Percentiles rank a stretch among this genome's conserved stretches.
Evolutionary conservation across 2,113 vertebrate species (phyloP).

Genomic region (Procapra przewalskii): DNA sequence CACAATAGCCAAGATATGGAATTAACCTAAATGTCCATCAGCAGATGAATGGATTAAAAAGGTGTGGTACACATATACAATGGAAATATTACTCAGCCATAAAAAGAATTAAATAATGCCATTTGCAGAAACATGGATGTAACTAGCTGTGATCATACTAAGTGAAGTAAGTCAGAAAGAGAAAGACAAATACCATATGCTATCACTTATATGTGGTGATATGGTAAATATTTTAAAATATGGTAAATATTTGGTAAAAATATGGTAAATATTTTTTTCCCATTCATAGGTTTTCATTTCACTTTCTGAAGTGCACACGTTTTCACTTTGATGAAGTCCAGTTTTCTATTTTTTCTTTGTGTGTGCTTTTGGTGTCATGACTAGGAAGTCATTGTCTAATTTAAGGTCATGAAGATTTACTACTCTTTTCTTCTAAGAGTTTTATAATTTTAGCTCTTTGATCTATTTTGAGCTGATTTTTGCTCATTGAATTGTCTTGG

Average conservation of each 20-base stretch:
- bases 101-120: background rate
- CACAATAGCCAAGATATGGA: background rate
- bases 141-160: background rate
- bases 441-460: constrained; percentile 13
- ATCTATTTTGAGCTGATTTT: background rate
- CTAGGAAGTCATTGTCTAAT: background rate
- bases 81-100: background rate
- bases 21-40: background rate
- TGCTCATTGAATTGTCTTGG: background rate
- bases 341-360: background rate
- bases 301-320: background rate
- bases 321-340: background rate
- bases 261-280: background rate
- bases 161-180: background rate
- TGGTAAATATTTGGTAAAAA: background rate
- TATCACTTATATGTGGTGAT: background rate
- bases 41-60: background rate
- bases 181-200: background rate
- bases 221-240: background rate
- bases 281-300: background rate
- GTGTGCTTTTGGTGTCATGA: background rate
- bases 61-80: background rate
- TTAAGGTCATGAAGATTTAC: background rate
- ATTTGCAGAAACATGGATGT: background rate
- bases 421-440: background rate